Conservation (phyloP, 2,888 invertebrate species). For the Elmis aenea region DNA sequence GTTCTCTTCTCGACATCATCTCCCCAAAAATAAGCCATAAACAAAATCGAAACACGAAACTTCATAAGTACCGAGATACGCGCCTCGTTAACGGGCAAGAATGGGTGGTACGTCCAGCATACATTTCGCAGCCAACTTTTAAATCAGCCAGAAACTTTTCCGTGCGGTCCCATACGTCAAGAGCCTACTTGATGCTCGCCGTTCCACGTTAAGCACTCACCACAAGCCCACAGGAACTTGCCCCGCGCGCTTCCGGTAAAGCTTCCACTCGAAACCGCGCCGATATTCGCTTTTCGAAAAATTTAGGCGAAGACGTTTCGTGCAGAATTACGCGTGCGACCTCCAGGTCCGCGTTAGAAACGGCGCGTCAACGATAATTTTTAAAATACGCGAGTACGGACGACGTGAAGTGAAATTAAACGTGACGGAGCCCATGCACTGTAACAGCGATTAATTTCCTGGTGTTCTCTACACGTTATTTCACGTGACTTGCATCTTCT, state of each 20-base stretch:
- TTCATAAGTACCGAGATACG: too few relatives aligned
- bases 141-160: conserved; percentile 13
- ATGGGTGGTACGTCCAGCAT: too few relatives aligned
- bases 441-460: conserved; percentile 18
- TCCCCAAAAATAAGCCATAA: too few relatives aligned
- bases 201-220: too few relatives aligned
- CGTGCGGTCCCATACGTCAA: conserved; percentile 15
- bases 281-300: conserved; percentile 1
- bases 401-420: conserved; percentile 12
- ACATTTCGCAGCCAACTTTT: too few relatives aligned
- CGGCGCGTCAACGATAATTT: conserved; percentile 2
- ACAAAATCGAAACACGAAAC: too few relatives aligned
- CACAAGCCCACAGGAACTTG: too few relatives aligned
- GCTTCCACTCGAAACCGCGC: not conserved
- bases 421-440: conserved; percentile 13
- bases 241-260: not conserved
- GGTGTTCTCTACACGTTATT: conserved; percentile 8
- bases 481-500: conserved; percentile 11
- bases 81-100: too few relatives aligned
- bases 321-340: too few relatives aligned
- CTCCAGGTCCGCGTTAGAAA: not conserved
- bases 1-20: too few relatives aligned
- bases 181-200: too few relatives aligned
- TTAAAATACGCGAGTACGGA: conserved; percentile 2
- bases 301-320: too few relatives aligned